These are phyloP conservation scores for Parazoanthus swiftii DNA, from an alignment of 92 coral and sea anemone species.

Conservation along the genomic window DNA sequence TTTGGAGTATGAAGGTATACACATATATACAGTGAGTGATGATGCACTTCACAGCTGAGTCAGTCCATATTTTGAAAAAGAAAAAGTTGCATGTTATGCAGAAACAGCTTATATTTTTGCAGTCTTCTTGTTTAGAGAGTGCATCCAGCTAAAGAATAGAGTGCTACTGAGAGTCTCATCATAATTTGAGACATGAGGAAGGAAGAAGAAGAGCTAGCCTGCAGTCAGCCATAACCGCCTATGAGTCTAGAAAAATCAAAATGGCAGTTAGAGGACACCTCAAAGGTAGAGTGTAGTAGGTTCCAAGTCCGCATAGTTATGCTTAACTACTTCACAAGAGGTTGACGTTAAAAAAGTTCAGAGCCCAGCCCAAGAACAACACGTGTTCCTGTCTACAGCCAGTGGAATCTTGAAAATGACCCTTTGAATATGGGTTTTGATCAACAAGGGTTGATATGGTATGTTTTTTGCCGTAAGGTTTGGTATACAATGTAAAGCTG, in stretches of 20 bases:
- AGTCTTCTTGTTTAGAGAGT: not conserved
- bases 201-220: not conserved
- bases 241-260: not conserved
- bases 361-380: too few species aligned
- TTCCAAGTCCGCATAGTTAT: not conserved
- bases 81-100: too few species aligned
- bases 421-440: too few species aligned
- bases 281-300: not conserved
- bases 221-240: not conserved
- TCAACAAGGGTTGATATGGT: too few species aligned
- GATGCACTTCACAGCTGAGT: too few species aligned
- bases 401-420: too few species aligned
- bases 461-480: too few species aligned
- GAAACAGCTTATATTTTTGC: not conserved
- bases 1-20: slow-evolving; percentile 87
- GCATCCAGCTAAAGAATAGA: not conserved
- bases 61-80: not conserved
- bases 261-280: not conserved
- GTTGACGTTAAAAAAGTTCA: too few species aligned
- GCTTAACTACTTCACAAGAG: not conserved
- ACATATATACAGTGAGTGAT: too few species aligned
- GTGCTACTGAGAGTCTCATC: not conserved
- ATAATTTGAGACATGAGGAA: not conserved
- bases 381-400: too few species aligned
- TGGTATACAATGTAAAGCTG: too few species aligned